Evolutionary conservation across 2,113 vertebrate genomes (phyloP), one percentile per base, ranked within the genome.

Genomic region (Typhlomys cinereus): DNA sequence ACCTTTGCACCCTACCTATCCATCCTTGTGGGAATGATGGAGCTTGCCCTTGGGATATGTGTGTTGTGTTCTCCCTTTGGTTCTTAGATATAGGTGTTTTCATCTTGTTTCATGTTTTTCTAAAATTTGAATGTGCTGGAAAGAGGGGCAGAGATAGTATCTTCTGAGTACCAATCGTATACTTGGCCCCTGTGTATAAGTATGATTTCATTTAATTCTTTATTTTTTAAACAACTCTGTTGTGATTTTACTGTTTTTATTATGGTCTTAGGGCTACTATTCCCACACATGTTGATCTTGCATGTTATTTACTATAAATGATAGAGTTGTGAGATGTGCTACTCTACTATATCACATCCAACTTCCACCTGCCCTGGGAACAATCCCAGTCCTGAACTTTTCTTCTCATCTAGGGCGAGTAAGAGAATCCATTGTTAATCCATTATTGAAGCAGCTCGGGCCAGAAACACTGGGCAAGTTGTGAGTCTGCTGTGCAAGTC

Each of bases 71-170:
- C 12, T 83, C 67, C 74, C 93, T 89, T 36, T 46, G 18, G n/a
- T 76, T 2, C 25, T 90, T 70, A 27, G 46, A 52, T 66, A 66
- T 44, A 36, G 27, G 85, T 36, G 12, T 80, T 92, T 92, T 73
- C 39, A 15, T 85, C 90, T 78, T 84, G 57, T 93, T 93, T 92
- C 18, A 74, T 17, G 46, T 31, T 75, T 39, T 76, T 75, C 46
- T 80, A 93, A 67, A 20, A 62, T 92, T 95, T 76, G 48, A 64
- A 91, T 76, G 48, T 67, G 10, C 27, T 71, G 7, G 46, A 44
- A 85, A 70, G 29, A 88, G 8, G 59, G 39, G 61, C 23, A 80
- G 62, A 71, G 17, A 29, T 69, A 41, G 50, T 84, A 91, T 10
- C 36, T 48, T 57, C 0, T 81, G 71, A 67, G 31, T 7, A 83